Base-by-base conservation (phyloP, 2,888 invertebrate species). In the Ormia ochracea region DNA sequence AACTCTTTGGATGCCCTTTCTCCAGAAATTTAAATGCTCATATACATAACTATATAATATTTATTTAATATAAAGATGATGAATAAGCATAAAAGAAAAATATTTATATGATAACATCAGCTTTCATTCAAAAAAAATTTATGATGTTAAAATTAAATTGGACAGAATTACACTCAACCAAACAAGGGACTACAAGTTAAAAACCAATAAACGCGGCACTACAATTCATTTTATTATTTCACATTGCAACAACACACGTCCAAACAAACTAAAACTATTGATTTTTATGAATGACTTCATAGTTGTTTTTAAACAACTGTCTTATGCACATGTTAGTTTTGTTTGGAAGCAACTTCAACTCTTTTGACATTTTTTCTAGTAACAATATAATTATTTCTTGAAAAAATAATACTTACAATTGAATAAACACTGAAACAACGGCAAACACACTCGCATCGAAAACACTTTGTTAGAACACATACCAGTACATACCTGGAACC, bases 341-440 rank as follows among this genome's bases (percentile, higher is more conserved):
- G 10, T 6, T 12, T 36, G 6, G 9, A 6, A 43, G 17, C 45
- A 31, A 61, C 31, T 61, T 61, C 12, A 43, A 21, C 45, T 45
- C 31, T 31, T 48, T 33, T 31, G 21, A 48, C n/a, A 33, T 48
- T 50, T 50, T 12, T 50, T 50, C 3, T 48, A 36, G 4, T 9
- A 41, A 31, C 41, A 54, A 14, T 52, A 45, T 31, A 43, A 10
- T 26, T 23, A 26, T 41, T 58, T 58, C 14, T 3, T 36, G 12
- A 41, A 26, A 61, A 26, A 45, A 12, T 19, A 65, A 38, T 28
- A n/a, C 50, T 52, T 52, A 26, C 48, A 52, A 26, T 66, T 52
- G 38, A 26, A 65, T n/a, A 66, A 52, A 66, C 36, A 66, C 17
- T 28, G 14, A 14, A 52, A 36, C 10, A 31, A 66, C 5, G 19